A percentile compares a stretch with the other conserved stretches of the same genome.
Conservation (phyloP, 2,888 invertebrate genomes). For the Schizaphis graminum region DNA sequence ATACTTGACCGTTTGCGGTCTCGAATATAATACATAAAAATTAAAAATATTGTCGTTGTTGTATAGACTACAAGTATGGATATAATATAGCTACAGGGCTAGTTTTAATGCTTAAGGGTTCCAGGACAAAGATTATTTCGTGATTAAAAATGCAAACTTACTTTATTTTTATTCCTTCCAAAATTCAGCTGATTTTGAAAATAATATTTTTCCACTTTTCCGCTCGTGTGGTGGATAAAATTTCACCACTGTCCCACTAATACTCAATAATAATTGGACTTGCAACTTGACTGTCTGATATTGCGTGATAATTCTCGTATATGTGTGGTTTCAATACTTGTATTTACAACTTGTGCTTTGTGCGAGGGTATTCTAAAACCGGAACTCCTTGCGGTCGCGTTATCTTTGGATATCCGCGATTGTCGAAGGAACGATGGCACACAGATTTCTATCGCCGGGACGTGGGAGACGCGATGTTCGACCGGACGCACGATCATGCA, state of each 20-base stretch:
- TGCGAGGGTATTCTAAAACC: slow-evolving; percentile 20
- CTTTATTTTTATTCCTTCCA: neutral
- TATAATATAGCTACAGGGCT: neutral
- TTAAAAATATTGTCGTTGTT: neutral
- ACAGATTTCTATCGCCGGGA: slow-evolving; percentile 10
- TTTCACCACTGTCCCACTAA: neutral
- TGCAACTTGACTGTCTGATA: neutral
- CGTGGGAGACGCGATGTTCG: slow-evolving; percentile 36
- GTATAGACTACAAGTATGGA: neutral
- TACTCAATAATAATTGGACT: slow-evolving; percentile 15
- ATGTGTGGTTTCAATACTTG: neutral
- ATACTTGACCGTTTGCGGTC: neutral
- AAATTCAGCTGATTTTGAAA: neutral
- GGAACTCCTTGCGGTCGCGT: slow-evolving; percentile 21
- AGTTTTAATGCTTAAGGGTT: neutral
- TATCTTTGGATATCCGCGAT: slow-evolving; percentile 30
- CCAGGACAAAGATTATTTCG: neutral
- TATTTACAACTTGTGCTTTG: neutral
- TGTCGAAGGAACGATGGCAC: neutral
- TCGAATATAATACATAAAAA: neutral
- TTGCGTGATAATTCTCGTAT: too few species aligned
- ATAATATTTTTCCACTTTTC: neutral
- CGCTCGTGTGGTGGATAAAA: neutral
- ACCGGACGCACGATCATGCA: neutral
- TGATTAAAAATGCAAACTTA: neutral